Conservation (phyloP, 2,797 vertebrate genomes). For the Alca torda region DNA sequence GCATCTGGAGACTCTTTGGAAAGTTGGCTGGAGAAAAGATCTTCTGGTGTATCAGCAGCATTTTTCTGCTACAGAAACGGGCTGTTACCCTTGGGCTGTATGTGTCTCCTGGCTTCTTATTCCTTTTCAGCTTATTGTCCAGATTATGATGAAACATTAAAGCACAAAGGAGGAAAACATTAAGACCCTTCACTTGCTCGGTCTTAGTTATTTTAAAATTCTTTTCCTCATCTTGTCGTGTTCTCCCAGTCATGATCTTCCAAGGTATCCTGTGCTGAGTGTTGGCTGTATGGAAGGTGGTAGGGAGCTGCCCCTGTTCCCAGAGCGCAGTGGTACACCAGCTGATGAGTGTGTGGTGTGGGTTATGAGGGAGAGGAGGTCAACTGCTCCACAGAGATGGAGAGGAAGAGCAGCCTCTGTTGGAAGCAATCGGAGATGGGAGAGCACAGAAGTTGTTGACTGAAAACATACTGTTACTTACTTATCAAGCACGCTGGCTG, state of each 20-base stretch:
- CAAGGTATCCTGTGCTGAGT: neutral
- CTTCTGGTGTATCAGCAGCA: neutral
- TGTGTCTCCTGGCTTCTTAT: neutral
- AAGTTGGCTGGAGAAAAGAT: neutral
- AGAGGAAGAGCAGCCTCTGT: neutral
- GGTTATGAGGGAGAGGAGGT: neutral
- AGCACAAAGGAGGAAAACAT: neutral
- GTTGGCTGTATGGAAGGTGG: neutral
- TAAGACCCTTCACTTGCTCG: neutral
- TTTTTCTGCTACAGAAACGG: neutral
- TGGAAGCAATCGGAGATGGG: neutral
- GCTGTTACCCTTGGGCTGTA: neutral
- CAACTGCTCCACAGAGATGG: neutral
- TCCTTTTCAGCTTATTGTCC: neutral
- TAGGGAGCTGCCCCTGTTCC: neutral
- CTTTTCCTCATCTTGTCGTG: neutral
- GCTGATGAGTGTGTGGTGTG: neutral
- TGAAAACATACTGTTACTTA: neutral
- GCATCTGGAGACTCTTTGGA: neutral
- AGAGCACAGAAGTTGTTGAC: neutral
- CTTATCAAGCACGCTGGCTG: rapidly evolving
- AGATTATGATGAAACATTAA: neutral
- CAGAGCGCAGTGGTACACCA: neutral
- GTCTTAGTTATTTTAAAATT: neutral
- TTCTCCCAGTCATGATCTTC: neutral